Conservation (phyloP, 2,113 vertebrate species). For the Zonotrichia leucophrys region DNA sequence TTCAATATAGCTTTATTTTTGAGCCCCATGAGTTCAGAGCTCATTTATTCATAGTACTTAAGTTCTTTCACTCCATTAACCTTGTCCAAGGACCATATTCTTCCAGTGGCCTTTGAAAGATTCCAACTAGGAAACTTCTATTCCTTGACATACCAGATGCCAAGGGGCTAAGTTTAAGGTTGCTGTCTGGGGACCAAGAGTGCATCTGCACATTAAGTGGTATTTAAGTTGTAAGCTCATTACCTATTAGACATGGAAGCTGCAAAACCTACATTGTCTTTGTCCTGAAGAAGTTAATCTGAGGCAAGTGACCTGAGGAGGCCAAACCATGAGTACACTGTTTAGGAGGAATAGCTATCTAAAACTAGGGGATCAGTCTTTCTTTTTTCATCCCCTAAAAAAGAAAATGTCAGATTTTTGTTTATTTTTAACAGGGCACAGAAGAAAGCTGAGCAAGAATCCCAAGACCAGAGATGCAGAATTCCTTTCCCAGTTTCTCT, state of each 20-base stretch:
- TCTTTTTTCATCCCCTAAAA: not conserved
- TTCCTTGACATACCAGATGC: not conserved
- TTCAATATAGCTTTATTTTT: not conserved
- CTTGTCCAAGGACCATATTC: not conserved
- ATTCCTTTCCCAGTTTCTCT: too few species aligned
- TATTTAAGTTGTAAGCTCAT: constrained; percentile 6
- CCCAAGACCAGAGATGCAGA: fast-evolving
- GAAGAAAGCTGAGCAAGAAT: fast-evolving
- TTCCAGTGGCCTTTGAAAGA: not conserved
- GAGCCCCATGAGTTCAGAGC: not conserved
- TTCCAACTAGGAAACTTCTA: not conserved
- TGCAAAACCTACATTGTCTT: not conserved
- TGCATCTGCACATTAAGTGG: not conserved
- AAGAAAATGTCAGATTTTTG: not conserved
- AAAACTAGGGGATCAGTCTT: not conserved
- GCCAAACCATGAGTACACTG: not conserved
- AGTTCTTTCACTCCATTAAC: not conserved
- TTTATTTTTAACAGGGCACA: not conserved
- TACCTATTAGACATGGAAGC: not conserved
- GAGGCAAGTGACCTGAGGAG: not conserved
- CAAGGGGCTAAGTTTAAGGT: not conserved
- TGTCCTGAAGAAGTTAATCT: not conserved
- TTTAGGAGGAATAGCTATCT: not conserved
- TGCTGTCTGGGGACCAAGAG: not conserved
- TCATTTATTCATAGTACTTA: not conserved